Conservation (phyloP, 2,113 vertebrate species). For the Xyrauchen texanus region DNA sequence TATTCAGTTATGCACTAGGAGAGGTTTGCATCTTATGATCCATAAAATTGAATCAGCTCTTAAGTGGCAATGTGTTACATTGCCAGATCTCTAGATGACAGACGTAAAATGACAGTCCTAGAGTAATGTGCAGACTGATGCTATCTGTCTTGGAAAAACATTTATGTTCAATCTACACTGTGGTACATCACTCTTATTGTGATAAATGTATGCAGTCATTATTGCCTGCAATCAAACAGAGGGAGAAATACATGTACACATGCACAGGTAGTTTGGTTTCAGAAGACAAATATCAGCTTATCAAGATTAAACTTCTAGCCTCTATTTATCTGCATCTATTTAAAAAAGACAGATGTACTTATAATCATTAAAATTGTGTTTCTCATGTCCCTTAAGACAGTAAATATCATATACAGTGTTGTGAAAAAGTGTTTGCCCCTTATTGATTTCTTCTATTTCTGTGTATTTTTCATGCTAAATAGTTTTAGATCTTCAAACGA, state of each 20-base stretch:
- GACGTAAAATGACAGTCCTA: slow-evolving; percentile 52
- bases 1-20: slow-evolving; percentile 55
- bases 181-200: slow-evolving; percentile 32
- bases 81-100: slow-evolving; percentile 48
- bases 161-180: slow-evolving; percentile 39
- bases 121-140: slow-evolving; percentile 53
- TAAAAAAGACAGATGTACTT: background rate
- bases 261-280: slow-evolving; percentile 23
- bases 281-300: background rate
- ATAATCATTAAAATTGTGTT: background rate
- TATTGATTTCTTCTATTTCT: no score
- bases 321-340: slow-evolving; percentile 4
- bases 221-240: slow-evolving; percentile 23
- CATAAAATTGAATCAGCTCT: slow-evolving; percentile 53
- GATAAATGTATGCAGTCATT: slow-evolving; percentile 25
- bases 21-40: slow-evolving; percentile 57
- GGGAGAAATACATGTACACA: background rate
- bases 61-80: slow-evolving; percentile 49
- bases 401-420: no score
- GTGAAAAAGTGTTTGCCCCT: no score
- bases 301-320: background rate
- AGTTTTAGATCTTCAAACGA: no score
- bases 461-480: no score
- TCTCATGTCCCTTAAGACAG: background rate
- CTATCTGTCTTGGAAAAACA: slow-evolving; percentile 36